A percentile compares a stretch with the other conserved stretches of the same genome.
These are phyloP conservation scores for Drosophila pseudotakahashii DNA, from an alignment of 2,888 invertebrate species.

Conservation along the genomic window DNA sequence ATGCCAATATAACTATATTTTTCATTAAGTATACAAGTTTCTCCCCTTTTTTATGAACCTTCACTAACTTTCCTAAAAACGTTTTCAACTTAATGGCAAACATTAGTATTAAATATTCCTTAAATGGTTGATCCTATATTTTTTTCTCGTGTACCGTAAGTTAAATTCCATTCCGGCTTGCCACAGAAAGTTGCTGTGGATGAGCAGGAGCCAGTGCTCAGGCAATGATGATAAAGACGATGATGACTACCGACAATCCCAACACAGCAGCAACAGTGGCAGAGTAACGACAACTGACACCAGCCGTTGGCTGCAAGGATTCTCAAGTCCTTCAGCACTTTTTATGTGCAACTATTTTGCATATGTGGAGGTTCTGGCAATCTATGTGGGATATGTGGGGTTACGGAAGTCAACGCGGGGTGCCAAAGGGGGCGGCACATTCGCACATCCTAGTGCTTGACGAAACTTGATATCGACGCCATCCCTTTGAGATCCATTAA, in stretches of 20 bases:
- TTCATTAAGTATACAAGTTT: too few relatives aligned
- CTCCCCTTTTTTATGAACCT: too few relatives aligned
- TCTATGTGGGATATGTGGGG: slow-evolving; percentile 13
- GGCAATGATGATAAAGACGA: slow-evolving; percentile 22
- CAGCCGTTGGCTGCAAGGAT: slow-evolving; percentile 53
- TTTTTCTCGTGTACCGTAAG: slow-evolving; percentile 55
- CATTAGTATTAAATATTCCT: background rate
- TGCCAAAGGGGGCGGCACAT: slow-evolving; percentile 21
- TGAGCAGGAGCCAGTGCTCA: slow-evolving; percentile 14
- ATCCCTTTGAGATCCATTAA: slow-evolving; percentile 54
- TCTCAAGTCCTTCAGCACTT: slow-evolving; percentile 70
- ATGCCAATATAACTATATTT: too few relatives aligned
- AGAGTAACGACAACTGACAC: slow-evolving; percentile 41
- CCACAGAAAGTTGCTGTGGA: slow-evolving; percentile 27
- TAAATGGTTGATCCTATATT: background rate
- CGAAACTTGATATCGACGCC: slow-evolving; percentile 59
- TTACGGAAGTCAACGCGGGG: slow-evolving; percentile 29
- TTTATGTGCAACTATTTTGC: slow-evolving; percentile 77
- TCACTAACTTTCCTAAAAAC: too few relatives aligned
- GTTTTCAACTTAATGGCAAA: background rate
- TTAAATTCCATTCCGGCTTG: slow-evolving; percentile 82
- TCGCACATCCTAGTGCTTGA: slow-evolving; percentile 49
- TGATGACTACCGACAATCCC: slow-evolving; percentile 55
- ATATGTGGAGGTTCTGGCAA: slow-evolving; percentile 45
- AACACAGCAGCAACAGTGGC: slow-evolving; percentile 24